Percentiles rank a stretch among this genome's conserved stretches.
These are phyloP conservation scores for Drosophila setifemur DNA, from an alignment of 1,140 invertebrate genomes.

Conservation along the genomic window DNA sequence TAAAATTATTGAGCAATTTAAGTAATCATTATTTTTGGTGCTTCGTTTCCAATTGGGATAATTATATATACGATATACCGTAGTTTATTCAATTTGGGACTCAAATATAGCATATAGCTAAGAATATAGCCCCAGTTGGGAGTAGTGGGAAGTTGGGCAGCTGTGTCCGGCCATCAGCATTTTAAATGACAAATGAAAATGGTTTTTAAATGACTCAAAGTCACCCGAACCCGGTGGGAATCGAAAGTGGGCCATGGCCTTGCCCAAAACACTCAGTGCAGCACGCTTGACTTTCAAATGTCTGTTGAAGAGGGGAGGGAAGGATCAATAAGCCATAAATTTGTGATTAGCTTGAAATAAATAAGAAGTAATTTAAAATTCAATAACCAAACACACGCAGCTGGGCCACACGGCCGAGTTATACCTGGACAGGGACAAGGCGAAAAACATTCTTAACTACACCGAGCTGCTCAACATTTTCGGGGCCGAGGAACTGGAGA, in stretches of 20 bases:
- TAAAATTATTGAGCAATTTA: too few species aligned
- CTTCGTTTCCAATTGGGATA: too few species aligned
- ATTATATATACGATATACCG: too few species aligned
- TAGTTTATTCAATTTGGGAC: too few species aligned
- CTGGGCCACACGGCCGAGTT: slow-evolving; percentile 89
- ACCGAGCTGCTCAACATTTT: slow-evolving; percentile 87
- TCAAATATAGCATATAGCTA: too few species aligned
- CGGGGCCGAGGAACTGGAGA: slow-evolving; percentile 86
- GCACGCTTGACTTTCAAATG: slow-evolving; percentile 53
- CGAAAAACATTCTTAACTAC: slow-evolving; percentile 85
- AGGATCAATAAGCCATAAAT: slow-evolving; percentile 70
- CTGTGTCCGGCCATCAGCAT: slow-evolving; percentile 7
- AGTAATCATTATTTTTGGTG: too few species aligned
- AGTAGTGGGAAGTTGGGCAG: slow-evolving; percentile 25
- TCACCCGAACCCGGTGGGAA: not conserved
- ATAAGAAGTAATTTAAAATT: slow-evolving; percentile 50
- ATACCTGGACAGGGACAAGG: slow-evolving; percentile 87
- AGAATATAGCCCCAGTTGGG: not conserved
- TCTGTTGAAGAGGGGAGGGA: slow-evolving; percentile 9
- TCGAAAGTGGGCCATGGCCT: slow-evolving; percentile 44
- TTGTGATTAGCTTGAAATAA: slow-evolving; percentile 33
- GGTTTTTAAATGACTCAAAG: not conserved
- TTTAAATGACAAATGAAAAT: slow-evolving; percentile 19
- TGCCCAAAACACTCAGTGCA: too few species aligned
- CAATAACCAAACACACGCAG: slow-evolving; percentile 83